Evolutionary conservation across 2,888 invertebrate species (phyloP).

Genomic region (Amiota mariae): DNA sequence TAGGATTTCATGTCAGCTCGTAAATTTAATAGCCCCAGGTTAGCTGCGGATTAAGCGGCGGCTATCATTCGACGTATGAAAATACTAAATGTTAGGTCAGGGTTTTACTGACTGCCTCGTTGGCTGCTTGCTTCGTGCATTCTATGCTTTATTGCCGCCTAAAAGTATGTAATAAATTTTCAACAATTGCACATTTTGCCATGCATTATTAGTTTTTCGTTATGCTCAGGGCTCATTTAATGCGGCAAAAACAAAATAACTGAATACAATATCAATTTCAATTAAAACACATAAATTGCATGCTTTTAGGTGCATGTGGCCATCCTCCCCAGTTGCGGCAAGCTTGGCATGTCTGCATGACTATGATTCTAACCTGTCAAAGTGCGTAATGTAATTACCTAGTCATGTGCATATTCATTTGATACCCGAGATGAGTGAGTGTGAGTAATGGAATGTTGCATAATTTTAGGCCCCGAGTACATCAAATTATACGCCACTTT

Average conservation of each 20-base stretch:
- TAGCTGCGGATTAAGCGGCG: constrained; percentile 23
- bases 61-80: too few relatives aligned
- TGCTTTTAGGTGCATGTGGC: background rate
- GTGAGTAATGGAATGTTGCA: background rate
- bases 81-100: constrained; percentile 20
- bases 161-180: constrained; percentile 11
- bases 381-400: constrained; percentile 18
- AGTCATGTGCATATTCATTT: background rate
- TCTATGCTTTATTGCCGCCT: background rate
- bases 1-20: constrained; percentile 43
- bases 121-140: background rate
- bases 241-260: background rate
- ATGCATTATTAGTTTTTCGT: constrained; percentile 7
- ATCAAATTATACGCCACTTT: background rate
- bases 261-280: constrained; percentile 7
- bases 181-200: constrained; percentile 17
- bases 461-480: background rate
- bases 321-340: background rate
- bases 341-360: background rate
- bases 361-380: background rate
- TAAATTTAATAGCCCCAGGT: constrained; percentile 56
- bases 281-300: constrained; percentile 8
- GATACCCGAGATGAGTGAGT: too few relatives aligned
- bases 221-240: background rate
- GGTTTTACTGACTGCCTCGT: background rate